Base-by-base conservation (phyloP, 92 coral and sea anemone genomes). In the Diadumene lineata region DNA sequence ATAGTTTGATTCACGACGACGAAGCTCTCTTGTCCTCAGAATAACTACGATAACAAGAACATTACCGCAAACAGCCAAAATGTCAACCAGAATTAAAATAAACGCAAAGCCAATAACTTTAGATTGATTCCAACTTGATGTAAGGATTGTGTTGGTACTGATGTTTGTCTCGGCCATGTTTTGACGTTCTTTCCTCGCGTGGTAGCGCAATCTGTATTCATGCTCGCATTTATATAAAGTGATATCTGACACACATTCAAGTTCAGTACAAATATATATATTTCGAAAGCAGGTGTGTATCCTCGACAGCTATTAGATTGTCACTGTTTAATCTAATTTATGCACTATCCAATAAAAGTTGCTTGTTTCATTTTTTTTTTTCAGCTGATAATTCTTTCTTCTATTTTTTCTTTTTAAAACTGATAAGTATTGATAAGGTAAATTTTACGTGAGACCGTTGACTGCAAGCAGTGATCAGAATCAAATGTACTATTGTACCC, bases 31-130 rank as follows among this genome's bases (percentile, higher is more conserved):
- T 8, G 87, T 61, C 57, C 32, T 69, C 19, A 50, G 32, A 48
- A 82, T 34, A 4, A 87, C 84, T 34, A 65, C 28, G 11, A 87
- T 69, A 11, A 87, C 91, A 48, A 82, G 43, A 0, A 68, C 18
- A 31, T 83, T 83, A 22, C 79, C 74, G 22, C 56, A 58, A 18
- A 64, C 13, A 4, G 80, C 76, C n/a, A 79, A 60, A 1, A 64
- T 34, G 48, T 66, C 72, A 34, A 72, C 29, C 51, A 78, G 18
- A 31, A 48, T 19, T 27, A 84, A 84, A 18, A 43, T 43, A 23
- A 55, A 23, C 16, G 72, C 55, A 32, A 81, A 77, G 10, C 43
- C 1, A 27, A 24, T 1, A 17, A 72, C 62, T 68, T 78, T 76
- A 23, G 16, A 25, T 0, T 71, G 26, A 25, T 74, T 31, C 88